Evolutionary conservation across 1,140 invertebrate species (phyloP).

Genomic region (Drosophila nannoptera): DNA sequence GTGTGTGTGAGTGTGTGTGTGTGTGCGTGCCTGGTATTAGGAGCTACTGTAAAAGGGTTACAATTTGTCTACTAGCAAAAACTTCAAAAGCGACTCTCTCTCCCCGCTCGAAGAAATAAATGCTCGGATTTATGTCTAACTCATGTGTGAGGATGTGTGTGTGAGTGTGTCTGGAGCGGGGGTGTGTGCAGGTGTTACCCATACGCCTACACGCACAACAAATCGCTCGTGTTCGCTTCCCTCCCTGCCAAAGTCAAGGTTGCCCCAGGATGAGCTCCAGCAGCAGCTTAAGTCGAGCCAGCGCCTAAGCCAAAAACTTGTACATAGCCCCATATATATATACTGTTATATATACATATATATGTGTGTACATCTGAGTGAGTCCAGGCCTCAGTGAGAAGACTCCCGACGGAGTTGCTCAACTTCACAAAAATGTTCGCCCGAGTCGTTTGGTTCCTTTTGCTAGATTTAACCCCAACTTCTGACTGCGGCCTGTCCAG

Average conservation of each 20-base stretch:
- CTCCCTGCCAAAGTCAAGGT: constrained; percentile 62
- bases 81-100: constrained; percentile 66
- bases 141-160: constrained; percentile 12
- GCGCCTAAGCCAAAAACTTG: constrained; percentile 24
- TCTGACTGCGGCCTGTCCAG: constrained; percentile 2
- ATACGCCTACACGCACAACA: constrained; percentile 61
- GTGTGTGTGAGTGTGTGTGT: neutral
- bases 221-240: constrained; percentile 50
- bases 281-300: constrained; percentile 33
- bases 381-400: constrained; percentile 13
- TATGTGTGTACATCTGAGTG: neutral
- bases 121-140: constrained; percentile 64
- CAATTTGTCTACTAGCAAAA: constrained; percentile 45
- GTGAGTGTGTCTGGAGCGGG: constrained; percentile 8
- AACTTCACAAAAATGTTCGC: constrained; percentile 60
- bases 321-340: constrained; percentile 5
- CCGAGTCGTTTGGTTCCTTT: constrained; percentile 25
- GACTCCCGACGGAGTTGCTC: constrained; percentile 62
- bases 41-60: constrained; percentile 61
- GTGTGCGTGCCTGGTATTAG: constrained; percentile 22
- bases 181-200: constrained; percentile 57
- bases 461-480: constrained; percentile 13
- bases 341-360: neutral
- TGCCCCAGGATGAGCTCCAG: constrained; percentile 43
- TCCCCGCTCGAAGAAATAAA: constrained; percentile 59